A percentile compares a stretch with the other conserved stretches of the same genome.
phyloP scores from a whole-genome alignment of 2,797 vertebrate species.

The Tapirus indicus region DNA sequence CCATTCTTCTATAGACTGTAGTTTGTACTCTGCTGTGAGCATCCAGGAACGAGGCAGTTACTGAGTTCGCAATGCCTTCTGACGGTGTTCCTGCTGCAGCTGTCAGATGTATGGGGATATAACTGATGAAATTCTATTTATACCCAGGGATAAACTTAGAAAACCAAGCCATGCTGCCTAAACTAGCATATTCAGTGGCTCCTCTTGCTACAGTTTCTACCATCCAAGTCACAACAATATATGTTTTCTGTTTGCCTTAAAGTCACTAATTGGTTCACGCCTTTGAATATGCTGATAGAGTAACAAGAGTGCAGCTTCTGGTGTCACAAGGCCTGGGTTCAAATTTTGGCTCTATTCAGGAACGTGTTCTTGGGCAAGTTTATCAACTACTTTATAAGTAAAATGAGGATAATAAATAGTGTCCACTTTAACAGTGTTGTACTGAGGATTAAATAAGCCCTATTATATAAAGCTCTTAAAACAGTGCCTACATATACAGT shows the following conservation, averaged over 20 bases:
- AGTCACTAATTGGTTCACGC: not conserved
- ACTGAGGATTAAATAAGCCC: not conserved
- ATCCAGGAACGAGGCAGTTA: constrained; percentile 68
- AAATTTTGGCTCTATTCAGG: not conserved
- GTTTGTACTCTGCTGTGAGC: not conserved
- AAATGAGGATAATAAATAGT: not conserved
- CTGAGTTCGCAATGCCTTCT: constrained; percentile 56
- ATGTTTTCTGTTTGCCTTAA: not conserved
- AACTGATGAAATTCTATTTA: constrained; percentile 81
- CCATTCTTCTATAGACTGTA: not conserved
- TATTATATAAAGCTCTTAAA: not conserved
- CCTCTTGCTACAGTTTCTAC: constrained; percentile 41
- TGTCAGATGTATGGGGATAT: constrained; percentile 78
- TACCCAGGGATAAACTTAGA: constrained; percentile 74
- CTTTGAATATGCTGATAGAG: not conserved
- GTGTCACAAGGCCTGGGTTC: not conserved
- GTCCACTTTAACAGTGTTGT: not conserved
- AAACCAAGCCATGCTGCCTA: constrained; percentile 71
- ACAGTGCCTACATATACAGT: not conserved
- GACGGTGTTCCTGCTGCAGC: constrained; percentile 67
- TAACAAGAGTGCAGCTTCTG: not conserved
- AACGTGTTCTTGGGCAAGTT: not conserved
- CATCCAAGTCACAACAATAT: constrained; percentile 22
- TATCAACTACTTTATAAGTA: not conserved
- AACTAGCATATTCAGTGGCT: constrained; percentile 72